Evolutionary conservation across 2,888 invertebrate genomes (phyloP), one percentile per base, ranked within the genome.

Genomic region (Nipponacmea schrenckii): DNA sequence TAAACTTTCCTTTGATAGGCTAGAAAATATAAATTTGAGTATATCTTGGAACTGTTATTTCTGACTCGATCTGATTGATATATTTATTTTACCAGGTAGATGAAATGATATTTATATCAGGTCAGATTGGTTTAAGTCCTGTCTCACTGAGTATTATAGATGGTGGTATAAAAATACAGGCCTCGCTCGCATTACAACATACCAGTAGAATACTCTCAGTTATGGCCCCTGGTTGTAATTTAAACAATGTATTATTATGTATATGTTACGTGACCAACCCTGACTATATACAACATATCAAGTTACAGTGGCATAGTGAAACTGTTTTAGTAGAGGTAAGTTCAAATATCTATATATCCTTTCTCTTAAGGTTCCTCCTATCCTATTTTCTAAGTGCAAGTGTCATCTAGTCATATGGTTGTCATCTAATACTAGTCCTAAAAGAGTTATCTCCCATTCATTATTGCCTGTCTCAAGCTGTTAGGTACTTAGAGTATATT

Each of bases 111-210:
- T 93, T 94, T 73, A 93, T 96, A 67, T 95, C 97, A 80, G 97
- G 97, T 0, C 96, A 96, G 91, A 96, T 97, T 81, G 96, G 95
- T 17, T 90, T 97, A 79, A 93, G 96, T 78, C 96, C 95, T 73
- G 94, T 94, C 44, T 93, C 92, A 80, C 92, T 95, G 93, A 90
- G 91, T 81, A 90, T 95, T 81, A 91, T 94, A 48, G 91, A 92
- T 69, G 94, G 95, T 72, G 95, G 95, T 72, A 92, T 94, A 80
- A 91, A 92, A 50, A 66, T 79, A 3, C 95, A 97, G 90, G 94
- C 95, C 84, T 93, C 94, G 78, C 91, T 97, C 31, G 93, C 96
- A 2, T 91, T 97, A 78, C 91, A 95, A 15, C 96, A 97, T 88
- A 92, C 96, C 69, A 92, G 93, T 80, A 92, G 96, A 74, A 93